Percentiles rank a stretch among this genome's conserved stretches.
Evolutionary conservation across 2,113 vertebrate species (phyloP).

Genomic region (Rattus rattus): DNA sequence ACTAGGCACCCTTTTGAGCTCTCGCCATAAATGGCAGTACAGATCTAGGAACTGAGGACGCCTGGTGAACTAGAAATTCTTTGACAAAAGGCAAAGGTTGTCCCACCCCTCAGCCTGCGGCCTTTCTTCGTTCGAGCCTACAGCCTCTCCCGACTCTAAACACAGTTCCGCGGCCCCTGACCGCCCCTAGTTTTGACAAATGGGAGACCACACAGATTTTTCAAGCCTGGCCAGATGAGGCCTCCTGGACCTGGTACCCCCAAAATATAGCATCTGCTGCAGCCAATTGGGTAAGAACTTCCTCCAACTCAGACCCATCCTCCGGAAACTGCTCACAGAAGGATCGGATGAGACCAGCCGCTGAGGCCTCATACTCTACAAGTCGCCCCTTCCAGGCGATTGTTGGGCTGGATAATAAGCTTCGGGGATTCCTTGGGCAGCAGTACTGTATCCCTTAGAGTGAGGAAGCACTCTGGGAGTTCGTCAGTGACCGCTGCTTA

Average conservation of each 20-base stretch:
- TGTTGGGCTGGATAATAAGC: too few relatives aligned
- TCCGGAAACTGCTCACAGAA: constrained; percentile 91
- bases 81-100: too few relatives aligned
- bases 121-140: too few relatives aligned
- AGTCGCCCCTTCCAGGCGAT: constrained; percentile 76
- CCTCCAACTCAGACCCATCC: constrained; percentile 89
- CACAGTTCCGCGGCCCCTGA: neutral
- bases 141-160: neutral
- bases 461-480: too few relatives aligned
- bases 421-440: too few relatives aligned
- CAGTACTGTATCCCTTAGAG: too few relatives aligned
- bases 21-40: neutral
- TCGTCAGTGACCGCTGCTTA: too few relatives aligned
- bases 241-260: constrained; percentile 69
- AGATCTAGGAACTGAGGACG: constrained; percentile 26
- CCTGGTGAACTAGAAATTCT: constrained; percentile 29
- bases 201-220: neutral
- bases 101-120: too few relatives aligned
- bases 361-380: constrained; percentile 90
- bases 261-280: constrained; percentile 88
- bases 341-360: constrained; percentile 90
- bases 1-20: neutral
- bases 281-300: constrained; percentile 87
- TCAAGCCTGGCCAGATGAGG: constrained; percentile 62
- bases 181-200: neutral